phyloP scores from a whole-genome alignment of 1,140 invertebrate species.

The Eciton burchellii region DNA sequence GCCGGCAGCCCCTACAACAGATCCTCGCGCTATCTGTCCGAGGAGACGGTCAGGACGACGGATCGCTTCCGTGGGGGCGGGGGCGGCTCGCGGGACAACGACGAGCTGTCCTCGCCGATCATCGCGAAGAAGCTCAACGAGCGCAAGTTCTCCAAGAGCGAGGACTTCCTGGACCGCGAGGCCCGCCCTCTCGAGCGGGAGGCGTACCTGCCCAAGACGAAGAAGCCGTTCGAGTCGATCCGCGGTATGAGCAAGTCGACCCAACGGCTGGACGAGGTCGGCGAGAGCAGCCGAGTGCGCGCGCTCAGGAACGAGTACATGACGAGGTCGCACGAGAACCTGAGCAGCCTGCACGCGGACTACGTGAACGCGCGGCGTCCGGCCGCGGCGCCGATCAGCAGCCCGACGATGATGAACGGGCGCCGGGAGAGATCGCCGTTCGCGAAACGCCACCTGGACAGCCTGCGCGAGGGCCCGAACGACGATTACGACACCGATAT shows the following conservation, averaged over 20 bases:
- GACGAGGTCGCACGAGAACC: constrained; percentile 81
- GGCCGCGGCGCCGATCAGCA: constrained; percentile 30
- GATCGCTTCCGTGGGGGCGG: constrained; percentile 58
- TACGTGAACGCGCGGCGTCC: constrained; percentile 75
- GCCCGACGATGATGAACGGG: constrained; percentile 67
- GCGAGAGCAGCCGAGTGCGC: constrained; percentile 74
- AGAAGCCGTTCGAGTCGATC: constrained; percentile 79
- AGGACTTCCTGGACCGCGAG: constrained; percentile 78
- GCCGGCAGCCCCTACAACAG: constrained; percentile 64
- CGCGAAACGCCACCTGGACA: constrained; percentile 75
- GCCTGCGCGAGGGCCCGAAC: constrained; percentile 78
- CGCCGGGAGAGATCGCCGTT: constrained; percentile 75
- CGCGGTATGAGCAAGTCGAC: constrained; percentile 83
- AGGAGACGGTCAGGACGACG: constrained; percentile 11
- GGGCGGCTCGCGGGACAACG: constrained; percentile 60
- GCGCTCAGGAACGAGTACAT: constrained; percentile 78
- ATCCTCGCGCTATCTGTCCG: constrained; percentile 53
- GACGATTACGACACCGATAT: constrained; percentile 84
- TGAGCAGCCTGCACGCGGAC: constrained; percentile 75
- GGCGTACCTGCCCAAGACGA: constrained; percentile 76
- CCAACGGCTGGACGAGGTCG: constrained; percentile 80
- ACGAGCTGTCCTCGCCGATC: constrained; percentile 67
- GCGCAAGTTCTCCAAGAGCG: constrained; percentile 80
- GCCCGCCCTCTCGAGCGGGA: constrained; percentile 48
- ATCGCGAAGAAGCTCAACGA: constrained; percentile 76